These are phyloP conservation scores for Climacteris rufus DNA, from an alignment of 2,113 vertebrate species.

Conservation along the genomic window DNA sequence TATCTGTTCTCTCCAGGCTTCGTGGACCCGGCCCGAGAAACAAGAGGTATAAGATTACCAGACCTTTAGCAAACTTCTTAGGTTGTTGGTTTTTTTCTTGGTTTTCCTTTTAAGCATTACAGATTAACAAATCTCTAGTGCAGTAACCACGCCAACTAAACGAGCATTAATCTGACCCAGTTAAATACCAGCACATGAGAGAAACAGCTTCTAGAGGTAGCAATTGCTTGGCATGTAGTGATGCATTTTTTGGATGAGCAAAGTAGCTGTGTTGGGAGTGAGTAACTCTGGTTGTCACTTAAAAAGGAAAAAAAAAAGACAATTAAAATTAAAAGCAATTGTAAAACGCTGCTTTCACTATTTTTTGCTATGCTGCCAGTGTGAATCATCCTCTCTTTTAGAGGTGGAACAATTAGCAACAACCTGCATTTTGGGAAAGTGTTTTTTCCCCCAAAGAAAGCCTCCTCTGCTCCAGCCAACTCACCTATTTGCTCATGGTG, in stretches of 20 bases:
- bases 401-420: neutral
- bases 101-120: constrained; percentile 37
- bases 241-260: constrained; percentile 62
- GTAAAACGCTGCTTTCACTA: neutral
- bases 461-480: constrained; percentile 62
- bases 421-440: neutral
- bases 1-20: constrained; percentile 97
- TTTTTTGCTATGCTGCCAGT: neutral
- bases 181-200: neutral
- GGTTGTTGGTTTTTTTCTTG: constrained; percentile 1
- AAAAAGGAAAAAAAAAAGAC: neutral
- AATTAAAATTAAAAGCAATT: neutral
- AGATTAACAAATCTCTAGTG: constrained; percentile 68
- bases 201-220: constrained; percentile 64
- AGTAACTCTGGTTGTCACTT: neutral
- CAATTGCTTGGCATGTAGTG: constrained; percentile 38
- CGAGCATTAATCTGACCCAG: constrained; percentile 32
- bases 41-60: constrained; percentile 94
- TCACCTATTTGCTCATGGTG: constrained; percentile 72
- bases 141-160: constrained; percentile 67
- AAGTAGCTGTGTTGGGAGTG: constrained; percentile 70
- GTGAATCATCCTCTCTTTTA: neutral
- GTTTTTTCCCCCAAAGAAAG: neutral
- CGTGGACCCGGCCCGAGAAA: constrained; percentile 97
- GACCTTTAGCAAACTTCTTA: constrained; percentile 78